Evolutionary conservation across 2,888 invertebrate species (phyloP).

Genomic region (Cenopis cana): DNA sequence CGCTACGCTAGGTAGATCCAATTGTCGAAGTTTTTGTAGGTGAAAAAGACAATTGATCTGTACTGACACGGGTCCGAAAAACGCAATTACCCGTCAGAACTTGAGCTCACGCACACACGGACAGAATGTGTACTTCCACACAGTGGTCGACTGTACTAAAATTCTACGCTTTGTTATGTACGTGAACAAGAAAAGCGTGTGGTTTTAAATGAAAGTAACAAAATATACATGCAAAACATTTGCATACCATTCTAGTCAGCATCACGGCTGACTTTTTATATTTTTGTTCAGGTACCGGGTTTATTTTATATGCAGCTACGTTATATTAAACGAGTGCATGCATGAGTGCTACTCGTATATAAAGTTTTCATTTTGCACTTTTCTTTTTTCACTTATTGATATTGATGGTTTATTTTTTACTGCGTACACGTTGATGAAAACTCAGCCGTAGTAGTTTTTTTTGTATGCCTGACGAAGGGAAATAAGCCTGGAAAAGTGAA

Average conservation of each 20-base stretch:
- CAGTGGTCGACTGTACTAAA: not conserved
- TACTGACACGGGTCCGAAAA: too few species aligned
- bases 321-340: not conserved
- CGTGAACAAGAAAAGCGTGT: not conserved
- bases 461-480: not conserved
- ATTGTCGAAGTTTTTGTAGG: too few species aligned
- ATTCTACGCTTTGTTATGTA: not conserved
- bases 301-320: conserved; percentile 1
- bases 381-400: not conserved
- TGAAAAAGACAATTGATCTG: too few species aligned
- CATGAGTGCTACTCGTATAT: not conserved
- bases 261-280: not conserved
- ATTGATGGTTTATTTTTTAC: not conserved
- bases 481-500: not conserved
- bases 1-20: too few species aligned
- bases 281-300: not conserved
- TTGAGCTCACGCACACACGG: too few species aligned
- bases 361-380: not conserved
- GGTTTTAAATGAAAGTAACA: not conserved
- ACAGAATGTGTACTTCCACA: not conserved
- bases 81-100: too few species aligned
- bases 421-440: not conserved
- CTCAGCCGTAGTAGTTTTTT: not conserved
- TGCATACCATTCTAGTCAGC: not conserved
- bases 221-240: not conserved